Base-by-base conservation (phyloP, 1,140 invertebrate genomes). In the Drepana arcuata region DNA sequence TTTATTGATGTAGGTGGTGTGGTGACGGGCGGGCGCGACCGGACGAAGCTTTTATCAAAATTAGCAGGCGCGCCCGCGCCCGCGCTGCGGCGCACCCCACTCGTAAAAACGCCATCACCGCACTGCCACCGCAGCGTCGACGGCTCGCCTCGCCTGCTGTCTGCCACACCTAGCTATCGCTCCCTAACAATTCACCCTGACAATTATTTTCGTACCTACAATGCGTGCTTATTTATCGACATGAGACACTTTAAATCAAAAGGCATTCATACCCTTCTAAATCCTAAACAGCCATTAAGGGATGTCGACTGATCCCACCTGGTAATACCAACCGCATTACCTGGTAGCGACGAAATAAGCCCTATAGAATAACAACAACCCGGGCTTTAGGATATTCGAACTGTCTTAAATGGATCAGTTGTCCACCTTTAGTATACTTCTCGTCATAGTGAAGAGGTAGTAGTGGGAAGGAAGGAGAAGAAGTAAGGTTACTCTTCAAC, bases 31-130 rank as follows among this genome's bases (percentile, higher is more conserved):
- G 62, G 72, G 72, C 46, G 74, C 62, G 72, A 70, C 64, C 64
- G 71, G 58, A 60, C 63, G 61, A 66, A 48, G 73, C 73, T 81
- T 81, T 81, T 75, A 79, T 73, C 74, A 65, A 79, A 81, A 79
- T 81, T 77, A 75, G 71, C 64, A 56, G 72, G 61, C 73, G 70
- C 73, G 63, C 70, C 73, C 70, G 63, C 48, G 59, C n/a, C n/a
- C n/a, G 4, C 4, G n/a, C 42, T 26, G 45, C 41, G 63, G 50
- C 77, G 63, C 78, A 66, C 78, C 77, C 73, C 58, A 58, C 44
- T 69, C 72, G 67, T 81, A 81, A 81, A 64, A 81, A 67, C 65
- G 69, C 62, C 61, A 64, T 57, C 47, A 59, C 51, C 67, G 71
- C n/a, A n/a, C n/a, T n/a, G n/a, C 66, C 65, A 59, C 64, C 59